Base-by-base conservation (phyloP, 2,888 invertebrate species). In the Dynastes tityus region DNA sequence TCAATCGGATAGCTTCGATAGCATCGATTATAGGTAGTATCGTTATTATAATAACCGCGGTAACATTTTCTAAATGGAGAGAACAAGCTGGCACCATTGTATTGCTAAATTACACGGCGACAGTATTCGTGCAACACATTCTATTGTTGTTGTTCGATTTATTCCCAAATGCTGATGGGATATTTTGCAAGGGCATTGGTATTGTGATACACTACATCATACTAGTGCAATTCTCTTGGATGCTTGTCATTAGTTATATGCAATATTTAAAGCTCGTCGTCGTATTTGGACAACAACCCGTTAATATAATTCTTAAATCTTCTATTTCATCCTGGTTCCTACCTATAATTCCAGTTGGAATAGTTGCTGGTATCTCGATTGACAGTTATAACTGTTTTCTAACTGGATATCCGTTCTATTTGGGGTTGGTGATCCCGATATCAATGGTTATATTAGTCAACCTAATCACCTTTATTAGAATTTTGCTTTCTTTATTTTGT, bases 181-280 rank as follows among this genome's bases (percentile, higher is more conserved):
- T 78, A 37, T 55, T 53, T 16, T 78, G 78, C 29, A 58, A 13
- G 51, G n/a, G 40, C 8, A 65, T 49, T 40, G 75, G 74, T 2
- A 67, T 75, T n/a, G 27, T 37, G 8, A 64, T 49, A 11, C 78
- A 78, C n/a, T 78, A 74, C 40, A 67, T 73, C 22, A 29, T 78
- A 5, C 32, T 78, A 55, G 73, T 73, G n/a, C 78, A 78, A 61
- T 78, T 78, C 37, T 61, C n/a, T 0, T 78, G 78, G 78, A 67
- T 75, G 40, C 51, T 78, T 2, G 51, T 78, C 16, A 78, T 78
- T 16, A 75, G 78, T 27, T 78, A 75, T 8, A 27, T 45, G 16
- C 78, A 78, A 67, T 78, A 74, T 16, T 29, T 65, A 67, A 78
- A 55, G 32, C 40, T 78, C 16, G 78, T 78, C 5, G 53, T 55